Base-by-base conservation (phyloP, 2,888 invertebrate species). In the Tetropium fuscum region DNA sequence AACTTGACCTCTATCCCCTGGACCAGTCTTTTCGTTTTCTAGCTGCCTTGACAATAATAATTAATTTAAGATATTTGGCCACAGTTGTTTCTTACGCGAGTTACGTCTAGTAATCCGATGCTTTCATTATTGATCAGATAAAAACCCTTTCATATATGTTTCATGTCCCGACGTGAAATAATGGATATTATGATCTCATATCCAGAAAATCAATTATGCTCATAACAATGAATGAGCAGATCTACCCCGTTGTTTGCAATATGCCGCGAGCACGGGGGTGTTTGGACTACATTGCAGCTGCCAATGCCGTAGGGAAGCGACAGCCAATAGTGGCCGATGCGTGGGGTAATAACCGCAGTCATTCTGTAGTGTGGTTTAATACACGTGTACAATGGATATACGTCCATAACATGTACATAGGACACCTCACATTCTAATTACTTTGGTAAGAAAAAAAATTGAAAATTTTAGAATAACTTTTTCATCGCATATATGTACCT, bases 231-330 rank as follows among this genome's bases (percentile, higher is more conserved):
- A 20, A 20, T 8, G 3, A 20, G 30, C 44, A 32, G 20, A 20
- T 47, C 30, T 34, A 47, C 58, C 59, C 60, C 56, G 54, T 63
- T 60, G 49, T 63, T 64, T 55, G 62, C 60, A 65, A 66, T 60
- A 62, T 62, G 63, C 53, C 58, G 60, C 60, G 48, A 59, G 25
- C 55, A 53, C 53, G 56, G 63, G 64, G 66, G 60, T 56, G 64
- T 58, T 59, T 32, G 13, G 30, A 36, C 34, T 25, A 27, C 32
- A 36, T 43, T 51, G 53, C 57, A 61, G 61, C 57, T 61, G 58
- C 45, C 13, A 34, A 8, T 19, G 25, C 13, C 19, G 32, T 19
- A n/a, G n/a, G n/a, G n/a, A n/a, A n/a, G n/a, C 34, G 18, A 16
- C 19, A 3, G n/a, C 15, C 15, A 19, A 25, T 16, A 32, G 32